Conservation (phyloP, 2,888 invertebrate species). For the Caprella mutica region DNA sequence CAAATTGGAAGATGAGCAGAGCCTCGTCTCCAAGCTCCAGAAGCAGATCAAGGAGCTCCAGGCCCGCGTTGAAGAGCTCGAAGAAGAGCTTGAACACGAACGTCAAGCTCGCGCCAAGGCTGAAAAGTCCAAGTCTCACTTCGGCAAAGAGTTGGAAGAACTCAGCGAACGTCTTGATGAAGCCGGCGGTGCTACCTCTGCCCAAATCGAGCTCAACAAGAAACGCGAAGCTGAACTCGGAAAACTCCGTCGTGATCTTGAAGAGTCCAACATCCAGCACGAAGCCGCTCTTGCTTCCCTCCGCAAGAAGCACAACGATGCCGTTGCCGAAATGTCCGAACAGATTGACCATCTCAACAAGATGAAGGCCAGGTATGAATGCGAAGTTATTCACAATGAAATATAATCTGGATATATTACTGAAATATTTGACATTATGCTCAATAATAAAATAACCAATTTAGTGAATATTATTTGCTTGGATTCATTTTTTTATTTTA, state of each 20-base stretch:
- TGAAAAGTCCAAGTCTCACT: slow-evolving; percentile 77
- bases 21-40: slow-evolving; percentile 89
- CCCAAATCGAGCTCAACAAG: slow-evolving; percentile 99
- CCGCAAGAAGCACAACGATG: slow-evolving; percentile 99
- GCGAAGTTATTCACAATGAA: too few species aligned
- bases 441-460: background rate
- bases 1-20: slow-evolving; percentile 93
- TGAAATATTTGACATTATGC: background rate
- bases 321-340: slow-evolving; percentile 98
- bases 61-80: slow-evolving; percentile 95
- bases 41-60: slow-evolving; percentile 99
- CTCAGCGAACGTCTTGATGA: slow-evolving; percentile 94
- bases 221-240: slow-evolving; percentile 98
- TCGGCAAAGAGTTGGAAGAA: slow-evolving; percentile 94
- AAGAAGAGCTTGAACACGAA: slow-evolving; percentile 98
- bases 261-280: slow-evolving; percentile 97
- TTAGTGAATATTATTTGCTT: background rate
- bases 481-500: background rate
- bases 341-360: slow-evolving; percentile 99
- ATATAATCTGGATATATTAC: background rate
- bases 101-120: slow-evolving; percentile 86
- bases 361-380: slow-evolving; percentile 88
- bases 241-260: slow-evolving; percentile 95
- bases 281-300: slow-evolving; percentile 91
- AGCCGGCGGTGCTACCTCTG: slow-evolving; percentile 97